Evolutionary conservation across 2,888 invertebrate species (phyloP), one percentile per base, ranked within the genome.

Genomic region (Ochropleura plecta): DNA sequence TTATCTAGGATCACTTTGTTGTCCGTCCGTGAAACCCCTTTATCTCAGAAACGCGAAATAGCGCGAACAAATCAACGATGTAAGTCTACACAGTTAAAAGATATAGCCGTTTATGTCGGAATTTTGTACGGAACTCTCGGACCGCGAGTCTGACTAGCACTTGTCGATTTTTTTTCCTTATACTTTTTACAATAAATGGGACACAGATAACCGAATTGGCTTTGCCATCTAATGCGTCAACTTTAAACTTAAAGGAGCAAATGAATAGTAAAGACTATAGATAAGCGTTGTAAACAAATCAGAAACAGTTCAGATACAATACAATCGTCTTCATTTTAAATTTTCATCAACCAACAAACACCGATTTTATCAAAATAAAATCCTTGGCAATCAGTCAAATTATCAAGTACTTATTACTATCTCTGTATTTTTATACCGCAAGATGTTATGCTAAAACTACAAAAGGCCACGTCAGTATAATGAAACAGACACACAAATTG

Each of bases 401-500:
- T 69, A 79, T 79, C 68, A 55, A 82, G 44, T 59, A 64, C 68
- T 68, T 68, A 76, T 40, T 51, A 14, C n/a, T 81, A 79, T 79
- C 77, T 79, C 9, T 76, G 48, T 66, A 53, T 76, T 57, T 80
- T n/a, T 16, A 67, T 30, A 44, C n/a, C 12, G 40, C 44, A 72
- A 80, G 79, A 80, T 72, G 30, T 60, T 59, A 18, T 72, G 64
- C 59, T 59, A 68, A 68, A 73, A 80, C 57, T 48, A 57, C 40
- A 51, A 70, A 70, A 71, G 65, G 64, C 78, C 85, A 83, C 83
- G 85, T 85, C 83, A 83, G 60, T 64, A 20, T 18, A 48, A 48
- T 10, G 14, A 48, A 60, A 79, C 51, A 77, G 62, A 60, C 76
- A 55, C 48, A 8, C 20, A 62, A 62, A 73, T 78, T 60, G 42